A percentile compares a stretch with the other conserved stretches of the same genome.
phyloP scores from a whole-genome alignment of 1,140 invertebrate species.

The Dendroctonus valens region DNA sequence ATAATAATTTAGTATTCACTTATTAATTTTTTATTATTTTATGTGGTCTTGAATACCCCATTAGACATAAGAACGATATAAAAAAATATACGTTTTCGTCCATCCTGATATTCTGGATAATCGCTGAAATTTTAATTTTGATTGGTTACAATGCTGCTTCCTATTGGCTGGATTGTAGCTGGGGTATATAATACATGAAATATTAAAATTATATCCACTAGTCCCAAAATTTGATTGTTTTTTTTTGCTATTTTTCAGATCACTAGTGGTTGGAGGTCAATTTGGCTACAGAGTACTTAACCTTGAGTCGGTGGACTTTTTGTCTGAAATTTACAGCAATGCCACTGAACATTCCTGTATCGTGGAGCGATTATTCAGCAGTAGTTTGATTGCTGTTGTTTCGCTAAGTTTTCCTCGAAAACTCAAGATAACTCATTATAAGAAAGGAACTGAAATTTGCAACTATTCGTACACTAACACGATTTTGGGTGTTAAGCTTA shows the following conservation, averaged over 20 bases:
- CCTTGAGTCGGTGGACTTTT: slow-evolving; percentile 76
- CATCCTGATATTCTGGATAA: too few species aligned
- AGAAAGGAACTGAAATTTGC: slow-evolving; percentile 97
- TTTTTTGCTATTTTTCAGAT: slow-evolving; percentile 62
- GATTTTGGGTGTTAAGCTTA: slow-evolving; percentile 94
- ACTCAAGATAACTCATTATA: slow-evolving; percentile 96
- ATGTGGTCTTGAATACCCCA: too few species aligned
- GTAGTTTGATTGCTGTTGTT: slow-evolving; percentile 94
- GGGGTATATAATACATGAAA: too few species aligned
- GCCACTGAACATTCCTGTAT: slow-evolving; percentile 85
- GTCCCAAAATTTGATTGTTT: neutral
- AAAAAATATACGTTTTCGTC: too few species aligned
- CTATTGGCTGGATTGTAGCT: too few species aligned
- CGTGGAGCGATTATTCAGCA: slow-evolving; percentile 95
- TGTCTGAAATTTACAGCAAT: slow-evolving; percentile 87
- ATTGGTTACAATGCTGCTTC: too few species aligned
- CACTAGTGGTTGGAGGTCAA: slow-evolving; percentile 86
- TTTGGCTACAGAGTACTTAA: slow-evolving; percentile 87
- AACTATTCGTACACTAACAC: slow-evolving; percentile 98
- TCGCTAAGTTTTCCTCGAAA: slow-evolving; percentile 88
- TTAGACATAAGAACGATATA: too few species aligned
- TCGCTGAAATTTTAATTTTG: too few species aligned
- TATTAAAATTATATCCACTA: too few species aligned
- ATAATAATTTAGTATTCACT: too few species aligned
- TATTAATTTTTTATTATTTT: too few species aligned